These are phyloP conservation scores for Catonia carolina DNA, from an alignment of 2,888 invertebrate species.

Conservation along the genomic window DNA sequence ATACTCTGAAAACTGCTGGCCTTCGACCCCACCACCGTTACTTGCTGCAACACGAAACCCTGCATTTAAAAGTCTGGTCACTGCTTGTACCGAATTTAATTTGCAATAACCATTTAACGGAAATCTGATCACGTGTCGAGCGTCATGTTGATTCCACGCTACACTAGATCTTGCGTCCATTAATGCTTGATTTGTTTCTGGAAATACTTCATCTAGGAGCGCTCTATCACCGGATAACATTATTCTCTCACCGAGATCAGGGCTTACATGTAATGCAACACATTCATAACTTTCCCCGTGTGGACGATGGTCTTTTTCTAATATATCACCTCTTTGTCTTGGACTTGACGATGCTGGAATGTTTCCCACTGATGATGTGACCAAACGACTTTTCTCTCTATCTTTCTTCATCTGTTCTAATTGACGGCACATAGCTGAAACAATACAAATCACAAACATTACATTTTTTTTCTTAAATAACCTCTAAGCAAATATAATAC, in stretches of 20 bases:
- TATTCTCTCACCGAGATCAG: slow-evolving; percentile 72
- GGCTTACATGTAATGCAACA: slow-evolving; percentile 71
- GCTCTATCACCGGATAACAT: slow-evolving; percentile 74
- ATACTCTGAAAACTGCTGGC: slow-evolving; percentile 85
- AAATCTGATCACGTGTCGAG: slow-evolving; percentile 74
- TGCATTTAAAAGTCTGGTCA: slow-evolving; percentile 70
- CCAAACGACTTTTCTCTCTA: slow-evolving; percentile 43
- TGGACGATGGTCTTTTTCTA: slow-evolving; percentile 10
- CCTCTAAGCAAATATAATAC: no score
- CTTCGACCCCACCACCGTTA: slow-evolving; percentile 80
- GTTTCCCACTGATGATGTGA: slow-evolving; percentile 7
- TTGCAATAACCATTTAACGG: slow-evolving; percentile 85
- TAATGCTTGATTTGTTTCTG: slow-evolving; percentile 69
- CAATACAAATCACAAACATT: slow-evolving; percentile 30
- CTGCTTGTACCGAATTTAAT: slow-evolving; percentile 81
- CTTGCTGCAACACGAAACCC: slow-evolving; percentile 74
- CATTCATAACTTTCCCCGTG: slow-evolving; percentile 54
- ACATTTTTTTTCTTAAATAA: no score
- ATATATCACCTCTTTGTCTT: slow-evolving; percentile 24
- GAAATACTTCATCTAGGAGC: slow-evolving; percentile 66
- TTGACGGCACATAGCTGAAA: slow-evolving; percentile 64
- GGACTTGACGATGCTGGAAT: slow-evolving; percentile 20
- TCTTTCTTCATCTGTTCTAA: slow-evolving; percentile 67
- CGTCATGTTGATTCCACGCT: slow-evolving; percentile 75
- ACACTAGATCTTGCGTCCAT: slow-evolving; percentile 73